A percentile compares a stretch with the other conserved stretches of the same genome.
Evolutionary conservation across 2,113 vertebrate species (phyloP).

Genomic region (Cinclus mexicanus): DNA sequence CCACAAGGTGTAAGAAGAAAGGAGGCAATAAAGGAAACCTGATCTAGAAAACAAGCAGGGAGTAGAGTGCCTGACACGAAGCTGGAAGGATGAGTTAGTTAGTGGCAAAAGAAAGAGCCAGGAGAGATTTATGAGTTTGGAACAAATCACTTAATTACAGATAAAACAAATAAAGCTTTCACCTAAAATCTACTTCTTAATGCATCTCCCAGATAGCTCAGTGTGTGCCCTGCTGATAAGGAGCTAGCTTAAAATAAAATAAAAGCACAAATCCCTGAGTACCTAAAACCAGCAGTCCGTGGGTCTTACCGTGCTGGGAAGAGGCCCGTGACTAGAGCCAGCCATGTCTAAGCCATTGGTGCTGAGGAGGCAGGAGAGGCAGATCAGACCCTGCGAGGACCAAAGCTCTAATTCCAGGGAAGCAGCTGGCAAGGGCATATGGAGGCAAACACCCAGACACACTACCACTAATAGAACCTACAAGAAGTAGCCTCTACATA

Average conservation of each 20-base stretch:
- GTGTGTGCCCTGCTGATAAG: not conserved
- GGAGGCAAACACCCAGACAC: not conserved
- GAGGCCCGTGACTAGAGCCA: not conserved
- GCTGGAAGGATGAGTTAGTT: not conserved
- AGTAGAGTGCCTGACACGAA: not conserved
- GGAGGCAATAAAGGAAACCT: not conserved
- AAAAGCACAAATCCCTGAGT: not conserved
- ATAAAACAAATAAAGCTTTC: constrained; percentile 5
- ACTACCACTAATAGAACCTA: not conserved
- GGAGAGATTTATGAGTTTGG: not conserved
- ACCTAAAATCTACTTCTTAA: not conserved
- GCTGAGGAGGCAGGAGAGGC: not conserved
- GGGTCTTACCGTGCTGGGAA: not conserved
- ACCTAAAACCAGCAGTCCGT: not conserved
- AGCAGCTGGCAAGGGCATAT: not conserved
- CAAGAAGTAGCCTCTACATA: not conserved
- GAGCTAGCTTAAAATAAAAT: not conserved
- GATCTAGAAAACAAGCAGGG: not conserved
- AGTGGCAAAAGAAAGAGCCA: not conserved
- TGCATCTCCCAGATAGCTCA: not conserved
- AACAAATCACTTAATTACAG: constrained; percentile 41
- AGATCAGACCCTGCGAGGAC: not conserved
- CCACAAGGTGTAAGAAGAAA: not conserved
- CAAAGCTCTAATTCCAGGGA: not conserved
- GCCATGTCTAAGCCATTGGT: not conserved